A percentile compares a stretch with the other conserved stretches of the same genome.
Evolutionary conservation across 2,888 invertebrate genomes (phyloP).

Genomic region (Frankliniella fusca): DNA sequence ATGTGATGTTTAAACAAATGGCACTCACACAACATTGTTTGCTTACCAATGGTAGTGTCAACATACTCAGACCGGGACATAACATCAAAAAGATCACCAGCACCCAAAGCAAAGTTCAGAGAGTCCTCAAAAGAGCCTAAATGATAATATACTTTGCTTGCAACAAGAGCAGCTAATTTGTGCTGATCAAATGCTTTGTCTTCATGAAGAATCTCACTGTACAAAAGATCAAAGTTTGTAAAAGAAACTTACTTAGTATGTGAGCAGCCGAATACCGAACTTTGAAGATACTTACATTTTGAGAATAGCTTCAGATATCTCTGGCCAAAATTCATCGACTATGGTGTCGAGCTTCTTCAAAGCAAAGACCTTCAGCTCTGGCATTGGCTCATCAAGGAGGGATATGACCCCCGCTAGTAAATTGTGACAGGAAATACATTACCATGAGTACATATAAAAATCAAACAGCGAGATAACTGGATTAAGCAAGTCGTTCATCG

Average conservation of each 20-base stretch:
- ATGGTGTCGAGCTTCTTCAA: conserved; percentile 87
- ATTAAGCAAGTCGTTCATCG: not conserved
- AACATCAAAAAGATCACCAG: conserved; percentile 91
- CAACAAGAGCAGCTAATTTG: conserved; percentile 91
- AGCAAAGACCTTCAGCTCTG: conserved; percentile 90
- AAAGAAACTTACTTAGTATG: not conserved
- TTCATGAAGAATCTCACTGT: conserved; percentile 88
- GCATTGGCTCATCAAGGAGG: conserved; percentile 88
- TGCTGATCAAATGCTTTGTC: conserved; percentile 83
- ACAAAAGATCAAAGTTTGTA: conserved; percentile 28
- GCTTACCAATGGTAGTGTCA: conserved; percentile 80
- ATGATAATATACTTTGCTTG: conserved; percentile 98
- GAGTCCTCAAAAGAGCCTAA: conserved; percentile 96
- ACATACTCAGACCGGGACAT: conserved; percentile 92
- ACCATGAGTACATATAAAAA: not conserved
- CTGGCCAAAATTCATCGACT: conserved; percentile 98
- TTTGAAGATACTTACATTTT: conserved; percentile 67
- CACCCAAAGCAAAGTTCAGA: conserved; percentile 92
- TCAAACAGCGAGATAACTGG: no score
- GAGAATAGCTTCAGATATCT: conserved; percentile 95
- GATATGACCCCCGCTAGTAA: conserved; percentile 84
- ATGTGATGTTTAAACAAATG: conserved; percentile 29
- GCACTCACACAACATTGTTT: conserved; percentile 21
- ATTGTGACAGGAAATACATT: not conserved
- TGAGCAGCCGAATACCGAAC: not conserved